Evolutionary conservation across 2,797 vertebrate species (phyloP).

Genomic region (Cheirogaleus major): DNA sequence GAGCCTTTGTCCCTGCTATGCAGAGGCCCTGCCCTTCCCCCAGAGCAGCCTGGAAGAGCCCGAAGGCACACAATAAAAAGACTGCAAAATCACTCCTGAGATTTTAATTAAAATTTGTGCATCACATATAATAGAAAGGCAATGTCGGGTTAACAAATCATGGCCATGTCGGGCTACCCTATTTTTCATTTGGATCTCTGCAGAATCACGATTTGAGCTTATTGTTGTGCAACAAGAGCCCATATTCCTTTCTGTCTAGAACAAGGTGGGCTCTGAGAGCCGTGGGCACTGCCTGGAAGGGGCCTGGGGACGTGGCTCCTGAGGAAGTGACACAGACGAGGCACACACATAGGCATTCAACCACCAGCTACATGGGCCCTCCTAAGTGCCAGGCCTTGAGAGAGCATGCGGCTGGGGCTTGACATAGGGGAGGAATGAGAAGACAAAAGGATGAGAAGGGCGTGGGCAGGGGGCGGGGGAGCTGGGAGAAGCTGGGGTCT

Average conservation of each 20-base stretch:
- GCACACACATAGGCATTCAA: background rate
- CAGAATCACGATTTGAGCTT: slow-evolving; percentile 32
- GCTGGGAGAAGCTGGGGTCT: background rate
- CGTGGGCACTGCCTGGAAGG: background rate
- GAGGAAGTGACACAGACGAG: background rate
- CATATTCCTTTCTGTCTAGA: slow-evolving; percentile 10
- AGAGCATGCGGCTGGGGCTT: background rate
- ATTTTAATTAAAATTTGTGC: slow-evolving; percentile 64
- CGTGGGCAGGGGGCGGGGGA: rapidly evolving
- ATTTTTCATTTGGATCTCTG: slow-evolving; percentile 7
- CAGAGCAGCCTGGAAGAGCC: background rate
- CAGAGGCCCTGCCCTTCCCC: background rate
- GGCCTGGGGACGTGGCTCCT: background rate
- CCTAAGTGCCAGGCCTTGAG: background rate
- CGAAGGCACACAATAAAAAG: background rate
- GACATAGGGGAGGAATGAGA: background rate
- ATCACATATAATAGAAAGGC: background rate
- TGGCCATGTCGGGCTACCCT: background rate
- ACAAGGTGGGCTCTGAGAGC: background rate
- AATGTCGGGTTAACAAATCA: slow-evolving; percentile 35
- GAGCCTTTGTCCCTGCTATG: background rate
- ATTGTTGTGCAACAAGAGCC: background rate
- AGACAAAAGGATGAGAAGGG: background rate
- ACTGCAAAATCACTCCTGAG: slow-evolving; percentile 21
- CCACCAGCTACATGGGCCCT: rapidly evolving